These are phyloP conservation scores for Oryctes rhinoceros DNA, from an alignment of 1,140 invertebrate genomes.

Conservation along the genomic window DNA sequence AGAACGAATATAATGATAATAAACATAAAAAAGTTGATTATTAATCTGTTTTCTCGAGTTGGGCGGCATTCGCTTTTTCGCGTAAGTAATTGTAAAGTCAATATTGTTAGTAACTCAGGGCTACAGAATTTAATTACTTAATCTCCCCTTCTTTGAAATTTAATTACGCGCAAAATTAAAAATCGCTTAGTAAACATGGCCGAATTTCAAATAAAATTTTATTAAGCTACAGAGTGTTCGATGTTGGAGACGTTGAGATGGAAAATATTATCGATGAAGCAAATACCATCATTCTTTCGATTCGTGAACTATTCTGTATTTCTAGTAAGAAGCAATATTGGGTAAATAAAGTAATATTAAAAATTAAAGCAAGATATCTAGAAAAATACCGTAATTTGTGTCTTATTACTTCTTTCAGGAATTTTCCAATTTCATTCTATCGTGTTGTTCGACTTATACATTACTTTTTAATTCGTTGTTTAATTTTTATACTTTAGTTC, in stretches of 20 bases:
- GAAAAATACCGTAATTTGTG: too few species aligned
- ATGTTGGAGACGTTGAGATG: neutral
- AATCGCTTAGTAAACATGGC: conserved; percentile 1
- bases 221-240: neutral
- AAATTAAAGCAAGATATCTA: too few species aligned
- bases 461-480: too few species aligned
- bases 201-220: neutral
- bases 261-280: neutral
- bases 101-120: conserved; percentile 5
- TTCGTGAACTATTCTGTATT: too few species aligned
- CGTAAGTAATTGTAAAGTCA: conserved; percentile 20
- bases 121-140: conserved; percentile 5
- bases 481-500: too few species aligned
- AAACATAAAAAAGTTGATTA: too few species aligned
- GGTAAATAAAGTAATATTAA: too few species aligned
- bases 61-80: neutral
- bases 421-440: too few species aligned
- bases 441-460: too few species aligned
- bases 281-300: neutral
- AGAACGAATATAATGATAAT: too few species aligned
- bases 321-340: too few species aligned
- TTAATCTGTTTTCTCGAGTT: neutral
- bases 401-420: too few species aligned
- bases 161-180: conserved; percentile 24
- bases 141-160: neutral